These are phyloP conservation scores for Lycophotia porphyrea DNA, from an alignment of 2,888 invertebrate genomes.

Conservation along the genomic window DNA sequence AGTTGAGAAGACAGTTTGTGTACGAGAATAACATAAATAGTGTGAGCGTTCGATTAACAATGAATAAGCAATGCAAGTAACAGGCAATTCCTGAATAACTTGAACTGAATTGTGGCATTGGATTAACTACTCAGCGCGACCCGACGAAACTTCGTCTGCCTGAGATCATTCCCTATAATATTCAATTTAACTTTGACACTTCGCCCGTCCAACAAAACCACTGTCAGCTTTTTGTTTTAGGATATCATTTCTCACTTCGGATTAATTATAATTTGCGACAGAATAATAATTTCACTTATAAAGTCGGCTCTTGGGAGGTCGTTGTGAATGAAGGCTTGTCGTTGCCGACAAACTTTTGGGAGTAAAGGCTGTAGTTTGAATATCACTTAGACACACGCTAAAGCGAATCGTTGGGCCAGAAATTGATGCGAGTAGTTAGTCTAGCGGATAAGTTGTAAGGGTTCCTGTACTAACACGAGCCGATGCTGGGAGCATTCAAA, in stretches of 20 bases:
- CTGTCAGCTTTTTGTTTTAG: slow-evolving; percentile 83
- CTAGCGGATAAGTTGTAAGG: slow-evolving; percentile 15
- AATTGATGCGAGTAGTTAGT: slow-evolving; percentile 31
- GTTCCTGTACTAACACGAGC: not conserved
- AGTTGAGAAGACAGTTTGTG: slow-evolving; percentile 26
- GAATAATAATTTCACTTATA: slow-evolving; percentile 70
- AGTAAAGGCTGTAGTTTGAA: slow-evolving; percentile 32
- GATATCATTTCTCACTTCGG: slow-evolving; percentile 76
- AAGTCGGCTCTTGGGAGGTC: slow-evolving; percentile 57
- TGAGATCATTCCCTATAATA: slow-evolving; percentile 89
- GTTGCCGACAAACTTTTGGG: slow-evolving; percentile 44
- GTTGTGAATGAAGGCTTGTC: slow-evolving; percentile 57
- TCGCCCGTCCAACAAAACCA: slow-evolving; percentile 85
- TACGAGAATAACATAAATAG: slow-evolving; percentile 61
- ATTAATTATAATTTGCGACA: slow-evolving; percentile 72
- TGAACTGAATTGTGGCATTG: slow-evolving; percentile 87
- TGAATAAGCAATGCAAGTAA: slow-evolving; percentile 83
- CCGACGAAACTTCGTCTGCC: slow-evolving; percentile 82
- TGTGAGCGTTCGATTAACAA: slow-evolving; percentile 71
- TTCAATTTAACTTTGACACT: slow-evolving; percentile 91
- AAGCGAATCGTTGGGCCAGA: slow-evolving; percentile 28
- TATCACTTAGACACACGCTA: slow-evolving; percentile 20
- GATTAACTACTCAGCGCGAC: slow-evolving; percentile 88
- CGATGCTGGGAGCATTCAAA: not conserved
- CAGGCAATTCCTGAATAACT: slow-evolving; percentile 84